Conservation (phyloP, 2,888 invertebrate species). For the Eupelmus urozonus region DNA sequence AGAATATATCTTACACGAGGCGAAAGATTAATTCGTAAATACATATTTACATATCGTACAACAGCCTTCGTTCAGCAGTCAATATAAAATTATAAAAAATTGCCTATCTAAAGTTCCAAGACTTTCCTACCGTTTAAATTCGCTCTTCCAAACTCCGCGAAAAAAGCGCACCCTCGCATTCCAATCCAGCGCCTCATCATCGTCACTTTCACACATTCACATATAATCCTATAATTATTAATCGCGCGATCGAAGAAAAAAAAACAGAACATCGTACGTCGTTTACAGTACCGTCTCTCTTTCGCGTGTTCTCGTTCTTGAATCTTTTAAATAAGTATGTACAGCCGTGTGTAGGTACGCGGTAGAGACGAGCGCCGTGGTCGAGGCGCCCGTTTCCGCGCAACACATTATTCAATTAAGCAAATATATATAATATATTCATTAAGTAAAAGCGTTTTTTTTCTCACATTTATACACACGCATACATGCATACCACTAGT, state of each 20-base stretch:
- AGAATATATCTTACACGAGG: slow-evolving; percentile 76
- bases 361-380: slow-evolving; percentile 39
- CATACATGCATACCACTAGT: slow-evolving; percentile 58
- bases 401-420: slow-evolving; percentile 51
- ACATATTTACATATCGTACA: slow-evolving; percentile 78
- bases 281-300: slow-evolving; percentile 13
- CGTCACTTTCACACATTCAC: not conserved
- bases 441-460: slow-evolving; percentile 50
- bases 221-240: not conserved
- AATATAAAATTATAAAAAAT: slow-evolving; percentile 78
- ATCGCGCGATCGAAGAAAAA: slow-evolving; percentile 10
- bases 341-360: slow-evolving; percentile 43
- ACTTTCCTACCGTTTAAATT: slow-evolving; percentile 51
- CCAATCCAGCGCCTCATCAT: not conserved
- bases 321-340: slow-evolving; percentile 56
- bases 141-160: slow-evolving; percentile 28
- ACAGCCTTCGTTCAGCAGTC: slow-evolving; percentile 70
- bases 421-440: slow-evolving; percentile 52
- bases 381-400: slow-evolving; percentile 46
- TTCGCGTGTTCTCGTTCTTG: slow-evolving; percentile 1
- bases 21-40: slow-evolving; percentile 73
- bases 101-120: slow-evolving; percentile 71
- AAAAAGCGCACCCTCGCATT: slow-evolving; percentile 24
- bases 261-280: not conserved
- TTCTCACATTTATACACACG: no score